Base-by-base conservation (phyloP, 2,888 invertebrate species). In the Tachina lurida region DNA sequence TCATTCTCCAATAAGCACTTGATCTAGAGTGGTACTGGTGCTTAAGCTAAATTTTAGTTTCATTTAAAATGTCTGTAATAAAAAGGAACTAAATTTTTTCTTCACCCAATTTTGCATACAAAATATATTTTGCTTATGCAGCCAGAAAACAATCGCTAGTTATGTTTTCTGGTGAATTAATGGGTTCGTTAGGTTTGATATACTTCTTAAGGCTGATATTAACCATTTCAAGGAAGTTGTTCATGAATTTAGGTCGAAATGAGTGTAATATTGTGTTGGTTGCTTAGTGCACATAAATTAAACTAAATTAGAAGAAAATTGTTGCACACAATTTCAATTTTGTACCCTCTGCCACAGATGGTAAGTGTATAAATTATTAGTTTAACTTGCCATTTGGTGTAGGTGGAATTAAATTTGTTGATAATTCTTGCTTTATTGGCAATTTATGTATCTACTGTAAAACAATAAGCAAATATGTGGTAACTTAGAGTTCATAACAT, bases 211-310 rank as follows among this genome's bases (percentile, higher is more conserved):
- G 15, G 13, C 43, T 67, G 47, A 5, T 67, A 22, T 56, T 19
- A 67, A 73, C 4, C 65, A 58, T 17, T 41, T 62, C 12, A 81
- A 56, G 45, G 67, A 60, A 82, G 43, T 63, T 68, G n/a, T 54
- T 71, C 58, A 22, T 15, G 56, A 58, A 15, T 58, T 31, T 12
- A 62, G 41, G 15, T 10, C 39, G 31, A n/a, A 63, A 41, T 45
- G 7, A 68, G 15, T 62, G 5, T 10, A 41, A 17, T 65, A 45
- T 54, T 47, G 39, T 47, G 47, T 15, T 39, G 19, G 22, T 52
- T 58, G 7, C 47, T 41, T 10, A 63, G 63, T 47, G 17, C 13
- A 56, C 71, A 80, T 58, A 65, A 56, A 63, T 62, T 56, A 22
- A 15, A 39, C 39, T 3, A 47, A 15, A 56, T 17, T n/a, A 41